These are phyloP conservation scores for Mastacembelus armatus DNA, from an alignment of 2,797 vertebrate species.

Conservation along the genomic window DNA sequence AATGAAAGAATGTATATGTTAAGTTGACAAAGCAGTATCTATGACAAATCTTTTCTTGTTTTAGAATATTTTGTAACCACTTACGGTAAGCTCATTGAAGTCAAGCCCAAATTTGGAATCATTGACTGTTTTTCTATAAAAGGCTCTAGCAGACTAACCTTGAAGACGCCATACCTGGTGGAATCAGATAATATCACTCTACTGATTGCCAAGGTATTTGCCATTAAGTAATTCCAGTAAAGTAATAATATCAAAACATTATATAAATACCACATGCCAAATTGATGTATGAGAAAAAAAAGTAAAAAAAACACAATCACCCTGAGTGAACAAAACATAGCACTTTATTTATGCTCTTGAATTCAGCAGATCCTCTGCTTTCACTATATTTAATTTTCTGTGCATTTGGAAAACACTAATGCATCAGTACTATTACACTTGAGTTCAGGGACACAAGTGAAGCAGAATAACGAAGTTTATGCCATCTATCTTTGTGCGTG, in stretches of 20 bases:
- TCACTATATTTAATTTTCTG: conserved; percentile 66
- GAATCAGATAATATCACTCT: conserved; percentile 18
- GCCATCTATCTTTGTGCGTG: conserved; percentile 6
- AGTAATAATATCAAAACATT: conserved; percentile 20
- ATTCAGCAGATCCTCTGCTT: conserved; percentile 18
- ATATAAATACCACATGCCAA: conserved; percentile 9
- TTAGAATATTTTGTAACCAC: neutral
- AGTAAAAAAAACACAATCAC: conserved; percentile 28
- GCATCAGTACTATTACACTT: conserved; percentile 5
- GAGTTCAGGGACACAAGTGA: conserved; percentile 20
- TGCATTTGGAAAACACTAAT: conserved; percentile 43
- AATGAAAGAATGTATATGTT: too few relatives aligned
- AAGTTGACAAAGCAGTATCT: too few relatives aligned
- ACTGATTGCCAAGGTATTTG: conserved; percentile 13
- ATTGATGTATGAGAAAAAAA: conserved; percentile 37
- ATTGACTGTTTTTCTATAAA: neutral
- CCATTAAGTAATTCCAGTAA: conserved; percentile 21
- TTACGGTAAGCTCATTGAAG: neutral
- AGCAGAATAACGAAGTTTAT: conserved; percentile 26
- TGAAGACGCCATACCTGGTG: neutral
- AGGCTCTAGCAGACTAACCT: neutral
- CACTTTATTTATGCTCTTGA: conserved; percentile 12
- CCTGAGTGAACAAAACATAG: conserved; percentile 40
- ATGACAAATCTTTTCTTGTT: too few relatives aligned
- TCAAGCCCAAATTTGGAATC: neutral